Percentiles rank a stretch among this genome's conserved stretches.
phyloP scores from a whole-genome alignment of 2,888 invertebrate species.

The Eurois occulta region DNA sequence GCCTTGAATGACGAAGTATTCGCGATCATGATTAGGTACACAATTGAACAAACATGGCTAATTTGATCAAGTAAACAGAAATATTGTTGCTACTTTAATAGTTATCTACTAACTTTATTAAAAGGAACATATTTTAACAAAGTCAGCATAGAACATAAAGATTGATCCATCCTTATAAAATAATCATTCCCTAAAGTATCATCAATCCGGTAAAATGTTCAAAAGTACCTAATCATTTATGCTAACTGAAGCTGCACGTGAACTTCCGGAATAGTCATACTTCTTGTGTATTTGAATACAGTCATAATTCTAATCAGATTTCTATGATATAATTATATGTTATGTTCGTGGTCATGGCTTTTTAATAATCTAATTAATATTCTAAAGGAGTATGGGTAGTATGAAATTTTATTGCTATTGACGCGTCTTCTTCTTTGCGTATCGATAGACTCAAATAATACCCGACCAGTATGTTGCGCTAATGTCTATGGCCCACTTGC shows the following conservation, averaged over 20 bases:
- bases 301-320: conserved; percentile 24
- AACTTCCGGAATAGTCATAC: neutral
- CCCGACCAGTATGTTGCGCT: no score
- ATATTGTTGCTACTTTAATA: neutral
- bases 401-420: conserved; percentile 54
- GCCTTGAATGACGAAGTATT: neutral
- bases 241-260: conserved; percentile 16
- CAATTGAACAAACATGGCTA: conserved; percentile 22
- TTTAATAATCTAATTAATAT: conserved; percentile 34
- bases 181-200: neutral
- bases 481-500: neutral
- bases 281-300: conserved; percentile 1
- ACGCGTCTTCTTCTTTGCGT: no score
- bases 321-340: neutral
- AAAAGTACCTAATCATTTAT: conserved; percentile 2
- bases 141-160: neutral
- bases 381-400: conserved; percentile 17
- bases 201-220: neutral
- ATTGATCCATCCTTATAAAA: neutral
- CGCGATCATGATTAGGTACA: conserved; percentile 21
- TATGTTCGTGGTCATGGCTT: conserved; percentile 45
- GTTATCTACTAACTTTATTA: neutral
- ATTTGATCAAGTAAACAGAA: conserved; percentile 3
- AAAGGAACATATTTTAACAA: neutral
- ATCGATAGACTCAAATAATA: no score